Evolutionary conservation across 2,797 vertebrate genomes (phyloP).

Genomic region (Orientallactaga sibirica): DNA sequence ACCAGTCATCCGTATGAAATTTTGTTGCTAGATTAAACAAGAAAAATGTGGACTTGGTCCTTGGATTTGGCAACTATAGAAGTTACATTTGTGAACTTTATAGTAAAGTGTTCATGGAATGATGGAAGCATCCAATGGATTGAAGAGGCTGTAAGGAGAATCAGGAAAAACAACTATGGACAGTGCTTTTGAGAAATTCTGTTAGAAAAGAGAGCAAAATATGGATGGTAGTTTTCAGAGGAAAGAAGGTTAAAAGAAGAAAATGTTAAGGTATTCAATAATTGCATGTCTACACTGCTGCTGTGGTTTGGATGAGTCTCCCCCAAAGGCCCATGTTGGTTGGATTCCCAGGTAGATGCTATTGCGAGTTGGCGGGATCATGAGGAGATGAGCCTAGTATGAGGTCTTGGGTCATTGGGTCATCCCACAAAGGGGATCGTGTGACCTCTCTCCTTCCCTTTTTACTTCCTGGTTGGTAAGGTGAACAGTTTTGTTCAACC

Average conservation of each 20-base stretch:
- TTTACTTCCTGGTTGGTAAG: neutral
- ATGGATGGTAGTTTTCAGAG: neutral
- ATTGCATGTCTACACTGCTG: neutral
- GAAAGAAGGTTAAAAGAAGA: neutral
- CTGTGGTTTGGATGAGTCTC: neutral
- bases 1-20: neutral
- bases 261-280: neutral
- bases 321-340: neutral
- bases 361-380: neutral
- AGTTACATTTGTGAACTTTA: constrained; percentile 8
- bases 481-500: neutral
- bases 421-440: neutral
- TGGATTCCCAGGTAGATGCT: neutral
- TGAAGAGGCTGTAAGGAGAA: constrained; percentile 33
- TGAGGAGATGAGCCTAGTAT: neutral
- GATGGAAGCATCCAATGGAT: neutral
- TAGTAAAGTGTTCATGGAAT: neutral
- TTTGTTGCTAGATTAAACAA: neutral
- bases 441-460: neutral
- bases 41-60: neutral
- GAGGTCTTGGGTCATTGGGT: neutral
- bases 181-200: neutral
- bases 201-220: neutral
- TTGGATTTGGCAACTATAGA: neutral
- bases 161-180: neutral